Evolutionary conservation across 2,888 invertebrate genomes (phyloP).

Genomic region (Synergus japonicus): DNA sequence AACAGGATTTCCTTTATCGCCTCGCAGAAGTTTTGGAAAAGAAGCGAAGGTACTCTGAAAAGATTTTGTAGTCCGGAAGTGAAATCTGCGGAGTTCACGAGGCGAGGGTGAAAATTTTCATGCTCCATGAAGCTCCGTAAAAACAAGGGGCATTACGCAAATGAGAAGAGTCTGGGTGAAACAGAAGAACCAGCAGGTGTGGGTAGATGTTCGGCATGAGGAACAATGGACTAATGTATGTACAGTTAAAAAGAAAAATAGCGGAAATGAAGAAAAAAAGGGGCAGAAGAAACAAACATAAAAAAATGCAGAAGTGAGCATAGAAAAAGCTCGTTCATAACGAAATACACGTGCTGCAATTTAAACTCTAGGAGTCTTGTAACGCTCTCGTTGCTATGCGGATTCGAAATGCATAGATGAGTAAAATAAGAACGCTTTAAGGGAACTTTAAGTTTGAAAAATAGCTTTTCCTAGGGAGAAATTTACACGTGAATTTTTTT

Average conservation of each 20-base stretch:
- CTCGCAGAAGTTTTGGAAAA: constrained; percentile 20
- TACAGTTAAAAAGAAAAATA: constrained; percentile 22
- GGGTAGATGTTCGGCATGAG: constrained; percentile 6
- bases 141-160: constrained; percentile 54
- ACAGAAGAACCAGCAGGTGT: constrained; percentile 12
- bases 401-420: constrained; percentile 18
- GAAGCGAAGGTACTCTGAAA: constrained; percentile 22
- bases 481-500: background rate
- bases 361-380: background rate
- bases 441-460: background rate
- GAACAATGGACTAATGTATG: constrained; percentile 30
- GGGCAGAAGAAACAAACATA: background rate
- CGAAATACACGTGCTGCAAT: constrained; percentile 27
- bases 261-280: background rate
- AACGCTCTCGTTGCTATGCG: background rate
- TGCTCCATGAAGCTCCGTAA: constrained; percentile 45
- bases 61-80: constrained; percentile 42
- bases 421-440: constrained; percentile 22
- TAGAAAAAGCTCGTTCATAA: constrained; percentile 36
- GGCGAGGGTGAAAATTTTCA: constrained; percentile 46
- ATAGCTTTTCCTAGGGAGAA: background rate
- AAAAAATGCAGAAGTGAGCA: constrained; percentile 32
- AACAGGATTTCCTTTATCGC: constrained; percentile 39
- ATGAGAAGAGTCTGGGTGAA: constrained; percentile 45
- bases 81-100: constrained; percentile 31